phyloP scores from a whole-genome alignment of 30 jellyfish, hydroid and myxozoan species.

The Haliclystus octoradiatus region DNA sequence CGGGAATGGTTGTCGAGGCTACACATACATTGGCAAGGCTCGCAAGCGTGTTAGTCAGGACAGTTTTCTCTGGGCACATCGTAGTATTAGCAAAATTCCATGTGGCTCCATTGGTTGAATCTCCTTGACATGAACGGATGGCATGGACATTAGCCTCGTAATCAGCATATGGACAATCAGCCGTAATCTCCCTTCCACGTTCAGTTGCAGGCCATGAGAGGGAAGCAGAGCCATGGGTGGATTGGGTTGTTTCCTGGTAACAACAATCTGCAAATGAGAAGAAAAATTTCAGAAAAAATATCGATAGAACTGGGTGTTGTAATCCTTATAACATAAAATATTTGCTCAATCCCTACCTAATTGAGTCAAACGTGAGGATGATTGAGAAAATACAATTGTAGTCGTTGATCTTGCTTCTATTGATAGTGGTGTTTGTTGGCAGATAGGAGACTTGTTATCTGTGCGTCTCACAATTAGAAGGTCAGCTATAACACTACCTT shows the following conservation, averaged over 20 bases:
- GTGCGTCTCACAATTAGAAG: background rate
- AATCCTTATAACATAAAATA: too few species aligned
- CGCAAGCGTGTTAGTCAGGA: background rate
- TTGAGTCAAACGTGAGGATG: background rate
- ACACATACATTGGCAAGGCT: background rate
- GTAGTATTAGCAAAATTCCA: background rate
- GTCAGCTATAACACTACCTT: background rate
- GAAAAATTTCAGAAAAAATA: too few species aligned
- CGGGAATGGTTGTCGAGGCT: background rate
- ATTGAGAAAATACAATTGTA: background rate
- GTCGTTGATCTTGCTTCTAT: too few species aligned
- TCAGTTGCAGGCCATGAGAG: background rate
- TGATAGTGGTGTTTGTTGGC: background rate
- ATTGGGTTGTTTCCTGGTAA: background rate
- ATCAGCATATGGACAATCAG: background rate
- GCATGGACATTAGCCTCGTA: background rate
- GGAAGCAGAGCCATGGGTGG: background rate
- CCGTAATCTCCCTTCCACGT: background rate
- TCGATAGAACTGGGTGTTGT: too few species aligned
- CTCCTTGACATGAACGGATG: background rate
- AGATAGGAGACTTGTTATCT: background rate
- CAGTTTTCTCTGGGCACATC: background rate
- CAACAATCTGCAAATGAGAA: background rate
- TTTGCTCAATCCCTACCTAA: too few species aligned
- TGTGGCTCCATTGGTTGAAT: background rate